These are phyloP conservation scores for Sphenodon punctatus DNA, from an alignment of 2,797 vertebrate genomes.

Conservation along the genomic window DNA sequence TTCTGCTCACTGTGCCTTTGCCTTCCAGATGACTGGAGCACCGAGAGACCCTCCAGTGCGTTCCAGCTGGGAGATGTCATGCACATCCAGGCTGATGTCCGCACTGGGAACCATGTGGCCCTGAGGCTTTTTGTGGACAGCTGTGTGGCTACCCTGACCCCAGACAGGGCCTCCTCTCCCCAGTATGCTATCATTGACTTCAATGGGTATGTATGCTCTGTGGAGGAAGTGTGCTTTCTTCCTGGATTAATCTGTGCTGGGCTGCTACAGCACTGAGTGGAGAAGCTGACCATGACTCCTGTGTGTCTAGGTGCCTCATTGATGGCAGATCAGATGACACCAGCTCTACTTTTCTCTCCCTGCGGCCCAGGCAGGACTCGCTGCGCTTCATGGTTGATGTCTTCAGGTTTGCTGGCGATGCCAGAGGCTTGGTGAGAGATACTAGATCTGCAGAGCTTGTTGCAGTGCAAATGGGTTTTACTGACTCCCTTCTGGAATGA, in stretches of 20 bases:
- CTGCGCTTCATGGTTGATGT: constrained; percentile 46
- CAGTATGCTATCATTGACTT: background rate
- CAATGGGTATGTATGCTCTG: background rate
- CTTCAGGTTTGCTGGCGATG: constrained; percentile 37
- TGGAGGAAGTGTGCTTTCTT: rapidly evolving
- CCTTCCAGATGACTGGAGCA: constrained; percentile 67
- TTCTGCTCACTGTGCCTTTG: too few species aligned
- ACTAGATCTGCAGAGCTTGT: too few species aligned
- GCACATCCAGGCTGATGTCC: constrained; percentile 68
- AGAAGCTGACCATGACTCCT: background rate
- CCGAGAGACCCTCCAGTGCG: constrained; percentile 35
- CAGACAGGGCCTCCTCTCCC: constrained; percentile 26
- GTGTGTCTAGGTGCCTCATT: constrained; percentile 43
- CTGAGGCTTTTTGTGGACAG: constrained; percentile 67
- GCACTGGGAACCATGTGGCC: constrained; percentile 20
- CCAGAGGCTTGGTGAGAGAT: constrained; percentile 45
- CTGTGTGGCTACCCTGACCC: constrained; percentile 66
- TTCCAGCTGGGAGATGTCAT: constrained; percentile 70
- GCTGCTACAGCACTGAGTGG: rapidly evolving
- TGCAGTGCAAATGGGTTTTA: background rate
- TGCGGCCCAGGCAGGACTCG: constrained; percentile 29
- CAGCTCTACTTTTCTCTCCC: constrained; percentile 51
- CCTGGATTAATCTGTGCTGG: background rate
- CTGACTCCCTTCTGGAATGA: too few species aligned
- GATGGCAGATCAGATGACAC: constrained; percentile 39